These are phyloP conservation scores for Lagorchestes hirsutus DNA, from an alignment of 2,797 vertebrate genomes.

Conservation along the genomic window DNA sequence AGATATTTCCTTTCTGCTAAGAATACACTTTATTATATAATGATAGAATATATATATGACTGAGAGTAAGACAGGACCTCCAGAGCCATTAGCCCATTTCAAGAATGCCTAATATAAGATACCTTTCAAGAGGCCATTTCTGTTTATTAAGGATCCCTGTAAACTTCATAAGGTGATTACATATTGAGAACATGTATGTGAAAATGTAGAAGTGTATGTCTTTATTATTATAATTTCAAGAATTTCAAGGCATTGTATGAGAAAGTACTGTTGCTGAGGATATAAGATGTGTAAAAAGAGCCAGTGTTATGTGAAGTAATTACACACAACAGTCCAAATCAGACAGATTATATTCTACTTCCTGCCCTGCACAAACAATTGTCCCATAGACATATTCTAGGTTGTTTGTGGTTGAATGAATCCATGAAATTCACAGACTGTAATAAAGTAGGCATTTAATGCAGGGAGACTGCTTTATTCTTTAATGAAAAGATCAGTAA, in stretches of 20 bases:
- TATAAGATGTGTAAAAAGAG: conserved; percentile 44
- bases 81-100: background rate
- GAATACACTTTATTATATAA: conserved; percentile 56
- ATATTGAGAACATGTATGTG: background rate
- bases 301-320: conserved; percentile 57
- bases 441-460: conserved; percentile 72
- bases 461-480: conserved; percentile 74
- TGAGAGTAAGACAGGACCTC: background rate
- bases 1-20: conserved; percentile 54
- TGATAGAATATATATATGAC: background rate
- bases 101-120: background rate
- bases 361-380: conserved; percentile 51
- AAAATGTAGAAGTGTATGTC: background rate
- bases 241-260: conserved; percentile 6
- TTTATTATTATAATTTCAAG: conserved; percentile 13
- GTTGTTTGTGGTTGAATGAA: conserved; percentile 72
- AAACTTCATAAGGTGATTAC: background rate
- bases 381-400: conserved; percentile 70
- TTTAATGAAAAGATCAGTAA: conserved; percentile 78
- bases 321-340: conserved; percentile 55
- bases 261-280: conserved; percentile 10
- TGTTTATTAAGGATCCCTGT: conserved; percentile 22
- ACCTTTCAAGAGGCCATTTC: conserved; percentile 9
- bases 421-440: conserved; percentile 70
- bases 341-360: conserved; percentile 48